Base-by-base conservation (phyloP, 2,113 vertebrate genomes). In the Etheostoma spectabile region DNA sequence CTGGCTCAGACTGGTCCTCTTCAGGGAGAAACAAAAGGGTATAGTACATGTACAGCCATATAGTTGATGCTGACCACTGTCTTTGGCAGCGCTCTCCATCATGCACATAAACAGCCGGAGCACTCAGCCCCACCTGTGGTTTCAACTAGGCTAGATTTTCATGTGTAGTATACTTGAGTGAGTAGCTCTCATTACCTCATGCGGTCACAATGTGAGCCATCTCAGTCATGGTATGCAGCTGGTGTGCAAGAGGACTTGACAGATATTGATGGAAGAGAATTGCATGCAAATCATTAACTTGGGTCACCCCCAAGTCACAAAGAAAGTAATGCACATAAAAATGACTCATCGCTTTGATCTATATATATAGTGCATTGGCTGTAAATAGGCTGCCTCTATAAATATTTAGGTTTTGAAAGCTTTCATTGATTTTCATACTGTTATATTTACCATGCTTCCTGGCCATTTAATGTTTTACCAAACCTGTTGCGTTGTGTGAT, bases 161-260 rank as follows among this genome's bases (percentile, higher is more conserved):
- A 90, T 64, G 80, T 91, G 90, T 85, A 86, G 86, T 92, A 79
- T 57, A 81, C 85, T 84, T 83, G 77, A 69, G 88, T 74, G 79
- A 87, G 90, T 66, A 82, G 84, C 85, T 92, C 90, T 92, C 90
- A 93, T 95, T 94, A 93, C 89, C 92, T 95, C 95, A 95, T 93
- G 91, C 55, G 64, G 78, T 76, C 89, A 89, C 88, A 90, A 95
- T 94, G 94, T 84, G 78, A 93, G 77, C 86, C 91, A 94, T 94
- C 76, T 79, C 72, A 91, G 89, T 55, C 81, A 95, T 94, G 94
- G 93, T 76, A 95, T 93, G 91, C 80, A 70, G 80, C 86, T 86
- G 86, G 89, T 91, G 87, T 90, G 88, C 88, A 83, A 62, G 86
- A 81, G 89, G 85, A 87, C 93, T 73, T 82, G 89, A 86, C 88